These are phyloP conservation scores for Gadus chalcogrammus DNA, from an alignment of 2,113 vertebrate species.

Conservation along the genomic window DNA sequence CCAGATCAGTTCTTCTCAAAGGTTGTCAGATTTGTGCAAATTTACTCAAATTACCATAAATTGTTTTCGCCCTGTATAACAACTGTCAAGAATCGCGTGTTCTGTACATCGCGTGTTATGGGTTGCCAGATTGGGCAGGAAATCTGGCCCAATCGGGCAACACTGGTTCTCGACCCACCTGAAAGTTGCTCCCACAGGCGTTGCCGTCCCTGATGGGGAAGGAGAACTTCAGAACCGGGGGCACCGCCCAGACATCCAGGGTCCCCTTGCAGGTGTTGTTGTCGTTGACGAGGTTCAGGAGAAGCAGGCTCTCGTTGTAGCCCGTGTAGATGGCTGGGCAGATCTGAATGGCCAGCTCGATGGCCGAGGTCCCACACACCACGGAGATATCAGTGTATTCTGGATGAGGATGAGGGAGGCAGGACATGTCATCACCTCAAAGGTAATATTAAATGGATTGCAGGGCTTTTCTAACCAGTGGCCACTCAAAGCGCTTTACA, in stretches of 20 bases:
- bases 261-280: conserved; percentile 47
- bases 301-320: conserved; percentile 65
- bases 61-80: too few species aligned
- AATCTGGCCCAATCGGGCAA: background rate
- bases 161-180: conserved; percentile 42
- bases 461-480: too few species aligned
- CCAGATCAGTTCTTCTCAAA: too few species aligned
- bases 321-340: conserved; percentile 68
- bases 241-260: conserved; percentile 47
- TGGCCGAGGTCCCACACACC: conserved; percentile 62
- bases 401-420: conserved; percentile 16
- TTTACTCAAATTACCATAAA: too few species aligned
- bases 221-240: conserved; percentile 61
- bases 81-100: too few species aligned
- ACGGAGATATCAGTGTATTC: conserved; percentile 66
- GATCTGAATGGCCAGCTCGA: conserved; percentile 61
- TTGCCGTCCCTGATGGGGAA: conserved; percentile 65
- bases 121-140: too few species aligned
- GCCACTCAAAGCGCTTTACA: too few species aligned
- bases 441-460: too few species aligned
- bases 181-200: conserved; percentile 63
- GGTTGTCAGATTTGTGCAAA: too few species aligned
- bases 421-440: too few species aligned
- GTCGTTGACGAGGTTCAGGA: conserved; percentile 49
- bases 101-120: too few species aligned